Percentiles rank a stretch among this genome's conserved stretches.
These are phyloP conservation scores for Mobula hypostoma DNA, from an alignment of 2,113 vertebrate species.

Conservation along the genomic window DNA sequence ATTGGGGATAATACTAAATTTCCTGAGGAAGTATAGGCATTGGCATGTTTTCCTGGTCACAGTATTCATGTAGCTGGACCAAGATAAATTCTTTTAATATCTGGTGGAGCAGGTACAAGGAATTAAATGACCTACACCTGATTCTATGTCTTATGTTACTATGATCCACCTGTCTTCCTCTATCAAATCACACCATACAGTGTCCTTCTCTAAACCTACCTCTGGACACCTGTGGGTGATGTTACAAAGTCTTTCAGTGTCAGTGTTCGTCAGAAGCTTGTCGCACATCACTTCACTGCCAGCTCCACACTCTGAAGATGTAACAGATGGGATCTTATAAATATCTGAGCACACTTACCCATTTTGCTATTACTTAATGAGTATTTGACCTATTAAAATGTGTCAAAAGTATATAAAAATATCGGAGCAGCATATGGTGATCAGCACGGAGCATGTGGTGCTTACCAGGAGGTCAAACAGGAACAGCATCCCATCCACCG, in stretches of 20 bases:
- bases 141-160: no score
- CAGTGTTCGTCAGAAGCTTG: not conserved
- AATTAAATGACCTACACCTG: no score
- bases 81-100: no score
- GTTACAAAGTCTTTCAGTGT: not conserved
- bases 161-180: not conserved
- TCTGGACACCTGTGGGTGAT: not conserved
- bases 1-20: no score
- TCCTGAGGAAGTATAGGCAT: no score
- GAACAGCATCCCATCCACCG: not conserved
- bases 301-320: not conserved
- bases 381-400: not conserved
- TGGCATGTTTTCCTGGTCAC: no score
- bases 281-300: not conserved
- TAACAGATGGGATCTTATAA: slow-evolving; percentile 7
- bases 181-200: not conserved
- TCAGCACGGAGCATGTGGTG: not conserved
- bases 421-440: not conserved
- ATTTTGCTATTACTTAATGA: not conserved
- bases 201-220: not conserved
- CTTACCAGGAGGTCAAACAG: not conserved
- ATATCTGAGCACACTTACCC: not conserved
- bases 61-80: no score
- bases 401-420: not conserved
- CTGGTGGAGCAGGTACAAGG: no score